phyloP scores from a whole-genome alignment of 2,797 vertebrate species.

The Xenentodon cancila region DNA sequence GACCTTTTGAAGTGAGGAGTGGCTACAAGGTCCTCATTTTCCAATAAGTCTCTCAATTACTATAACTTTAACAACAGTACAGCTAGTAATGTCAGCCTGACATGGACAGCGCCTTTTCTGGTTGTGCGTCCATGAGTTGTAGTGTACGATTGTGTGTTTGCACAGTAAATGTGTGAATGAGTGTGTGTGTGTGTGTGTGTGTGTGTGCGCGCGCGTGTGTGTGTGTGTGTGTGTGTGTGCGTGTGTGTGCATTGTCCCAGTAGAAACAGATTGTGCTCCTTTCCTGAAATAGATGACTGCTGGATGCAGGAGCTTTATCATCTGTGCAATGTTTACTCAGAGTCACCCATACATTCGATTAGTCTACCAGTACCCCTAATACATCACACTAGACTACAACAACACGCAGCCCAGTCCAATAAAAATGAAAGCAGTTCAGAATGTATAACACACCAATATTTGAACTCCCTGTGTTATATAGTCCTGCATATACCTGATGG shows the following conservation, averaged over 20 bases:
- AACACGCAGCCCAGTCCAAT: conserved; percentile 42
- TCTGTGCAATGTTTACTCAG: conserved; percentile 68
- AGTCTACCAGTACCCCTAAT: conserved; percentile 62
- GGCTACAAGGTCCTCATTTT: conserved; percentile 18
- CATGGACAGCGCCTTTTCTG: conserved; percentile 44
- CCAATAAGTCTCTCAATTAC: neutral
- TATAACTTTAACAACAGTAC: conserved; percentile 15
- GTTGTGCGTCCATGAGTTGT: conserved; percentile 47
- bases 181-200: too few species aligned
- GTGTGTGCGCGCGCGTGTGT: too few species aligned
- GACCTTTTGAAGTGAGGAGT: conserved; percentile 7
- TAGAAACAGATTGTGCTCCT: conserved; percentile 55
- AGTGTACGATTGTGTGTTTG: conserved; percentile 21
- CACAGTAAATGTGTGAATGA: conserved; percentile 9
- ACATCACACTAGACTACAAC: conserved; percentile 60
- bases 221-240: too few species aligned
- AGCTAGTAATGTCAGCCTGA: conserved; percentile 29
- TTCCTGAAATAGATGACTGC: conserved; percentile 66
- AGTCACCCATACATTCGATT: conserved; percentile 63
- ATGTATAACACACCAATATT: conserved; percentile 53
- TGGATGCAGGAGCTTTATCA: conserved; percentile 69
- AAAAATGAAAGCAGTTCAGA: conserved; percentile 55
- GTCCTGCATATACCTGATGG: conserved; percentile 19
- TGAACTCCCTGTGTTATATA: conserved; percentile 40
- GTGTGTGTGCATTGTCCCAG: conserved; percentile 41